Conservation (phyloP, 2,797 vertebrate genomes). For the Distichodus sexfasciatus region DNA sequence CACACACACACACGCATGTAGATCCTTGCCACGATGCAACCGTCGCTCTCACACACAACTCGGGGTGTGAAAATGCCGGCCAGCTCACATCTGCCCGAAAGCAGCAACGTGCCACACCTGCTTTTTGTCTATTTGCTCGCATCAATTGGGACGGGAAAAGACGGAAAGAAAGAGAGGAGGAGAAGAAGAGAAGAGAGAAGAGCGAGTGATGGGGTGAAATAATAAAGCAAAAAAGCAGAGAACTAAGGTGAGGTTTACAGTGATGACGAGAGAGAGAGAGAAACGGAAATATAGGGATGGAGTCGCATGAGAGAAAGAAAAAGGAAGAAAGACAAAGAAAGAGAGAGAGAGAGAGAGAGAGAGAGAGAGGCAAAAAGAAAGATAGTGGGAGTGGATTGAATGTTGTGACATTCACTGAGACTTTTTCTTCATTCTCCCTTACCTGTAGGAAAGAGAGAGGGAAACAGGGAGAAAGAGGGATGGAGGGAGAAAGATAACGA, state of each 20-base stretch:
- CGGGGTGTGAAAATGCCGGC: neutral
- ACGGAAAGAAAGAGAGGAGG: neutral
- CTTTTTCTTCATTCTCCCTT: no score
- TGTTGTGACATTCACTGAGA: no score
- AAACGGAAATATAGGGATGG: neutral
- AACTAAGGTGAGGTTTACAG: no score
- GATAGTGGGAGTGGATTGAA: neutral
- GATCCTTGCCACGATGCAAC: neutral
- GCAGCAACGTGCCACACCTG: neutral
- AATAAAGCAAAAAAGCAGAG: conserved; percentile 7
- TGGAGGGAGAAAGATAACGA: neutral
- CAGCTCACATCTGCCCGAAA: conserved; percentile 6
- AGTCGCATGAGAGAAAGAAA: neutral
- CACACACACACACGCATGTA: conserved; percentile 26
- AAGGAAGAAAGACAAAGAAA: conserved; percentile 1
- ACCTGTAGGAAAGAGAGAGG: conserved; percentile 14
- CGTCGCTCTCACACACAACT: conserved; percentile 19
- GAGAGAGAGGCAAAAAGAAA: neutral
- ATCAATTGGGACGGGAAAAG: neutral
- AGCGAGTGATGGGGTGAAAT: neutral
- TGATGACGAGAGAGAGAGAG: no score
- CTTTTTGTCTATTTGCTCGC: neutral
- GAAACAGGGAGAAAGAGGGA: neutral
- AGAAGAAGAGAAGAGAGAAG: neutral
- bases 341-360: conserved; percentile 4